A percentile compares a stretch with the other conserved stretches of the same genome.
phyloP scores from a whole-genome alignment of 2,113 vertebrate species.

The Mus pahari region DNA sequence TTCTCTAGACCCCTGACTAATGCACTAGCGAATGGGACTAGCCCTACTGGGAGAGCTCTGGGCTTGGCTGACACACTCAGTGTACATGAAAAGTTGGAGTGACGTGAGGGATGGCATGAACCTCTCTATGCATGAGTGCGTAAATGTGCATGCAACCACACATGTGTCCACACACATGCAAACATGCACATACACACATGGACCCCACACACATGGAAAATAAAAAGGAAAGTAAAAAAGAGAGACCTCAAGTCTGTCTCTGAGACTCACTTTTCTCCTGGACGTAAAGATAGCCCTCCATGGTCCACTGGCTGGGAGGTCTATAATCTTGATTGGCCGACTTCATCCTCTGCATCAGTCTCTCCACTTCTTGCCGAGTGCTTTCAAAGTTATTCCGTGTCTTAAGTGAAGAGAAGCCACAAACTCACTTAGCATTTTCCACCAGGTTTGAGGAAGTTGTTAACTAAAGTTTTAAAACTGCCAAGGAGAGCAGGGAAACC shows the following conservation, averaged over 20 bases:
- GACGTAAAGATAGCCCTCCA: slow-evolving; percentile 97
- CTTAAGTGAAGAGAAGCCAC: slow-evolving; percentile 84
- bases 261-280: slow-evolving; percentile 96
- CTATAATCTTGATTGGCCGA: slow-evolving; percentile 96
- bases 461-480: not conserved
- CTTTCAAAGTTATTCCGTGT: slow-evolving; percentile 99
- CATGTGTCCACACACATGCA: not conserved
- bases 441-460: not conserved
- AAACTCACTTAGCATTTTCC: not conserved
- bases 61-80: not conserved
- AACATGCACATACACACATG: not conserved
- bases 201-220: not conserved
- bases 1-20: not conserved
- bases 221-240: not conserved
- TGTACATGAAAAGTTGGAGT: not conserved
- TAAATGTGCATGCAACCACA: not conserved
- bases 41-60: not conserved
- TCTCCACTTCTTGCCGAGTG: slow-evolving; percentile 97
- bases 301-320: slow-evolving; percentile 95
- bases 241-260: not conserved
- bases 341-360: slow-evolving; percentile 97
- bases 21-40: not conserved
- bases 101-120: not conserved
- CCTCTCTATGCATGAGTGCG: not conserved
- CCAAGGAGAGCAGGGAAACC: not conserved